Evolutionary conservation across 30 jellyfish, hydroid and myxozoan genomes (phyloP).

Genomic region (Aurelia aurita): DNA sequence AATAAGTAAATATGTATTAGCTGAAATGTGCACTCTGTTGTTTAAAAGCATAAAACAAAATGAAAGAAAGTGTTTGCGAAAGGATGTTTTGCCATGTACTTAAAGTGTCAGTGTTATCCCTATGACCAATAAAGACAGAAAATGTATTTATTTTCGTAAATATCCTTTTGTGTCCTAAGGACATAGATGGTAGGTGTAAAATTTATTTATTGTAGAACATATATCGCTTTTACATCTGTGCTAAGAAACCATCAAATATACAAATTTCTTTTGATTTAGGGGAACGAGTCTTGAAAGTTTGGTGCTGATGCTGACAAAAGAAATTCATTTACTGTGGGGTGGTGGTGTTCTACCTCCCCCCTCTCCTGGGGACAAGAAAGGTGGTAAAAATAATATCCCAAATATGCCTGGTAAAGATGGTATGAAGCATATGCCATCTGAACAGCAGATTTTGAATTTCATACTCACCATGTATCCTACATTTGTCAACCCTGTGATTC

Average conservation of each 20-base stretch:
- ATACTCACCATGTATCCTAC: conserved; percentile 85
- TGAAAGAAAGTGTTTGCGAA: too few relatives aligned
- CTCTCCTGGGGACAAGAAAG: conserved; percentile 70
- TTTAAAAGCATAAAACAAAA: too few relatives aligned
- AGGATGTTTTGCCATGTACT: too few relatives aligned
- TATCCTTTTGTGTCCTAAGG: too few relatives aligned
- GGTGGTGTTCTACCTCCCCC: conserved; percentile 86
- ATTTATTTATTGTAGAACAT: too few relatives aligned
- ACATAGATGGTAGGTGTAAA: too few relatives aligned
- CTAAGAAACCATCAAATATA: neutral
- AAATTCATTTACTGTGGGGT: conserved; percentile 86
- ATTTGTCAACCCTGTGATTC: conserved; percentile 87
- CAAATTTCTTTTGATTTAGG: conserved; percentile 15
- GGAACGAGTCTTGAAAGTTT: conserved; percentile 86
- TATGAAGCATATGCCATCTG: conserved; percentile 65
- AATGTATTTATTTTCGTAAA: too few relatives aligned
- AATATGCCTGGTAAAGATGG: conserved; percentile 56
- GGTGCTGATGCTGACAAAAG: conserved; percentile 78
- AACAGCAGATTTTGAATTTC: conserved; percentile 82
- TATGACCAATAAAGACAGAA: too few relatives aligned
- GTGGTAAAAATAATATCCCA: conserved; percentile 11
- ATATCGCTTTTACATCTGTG: neutral
- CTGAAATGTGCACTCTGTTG: too few relatives aligned
- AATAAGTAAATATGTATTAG: too few relatives aligned
- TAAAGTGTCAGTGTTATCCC: too few relatives aligned